Conservation (phyloP, 2,888 invertebrate species). For the Hemicrepidius hirtus region DNA sequence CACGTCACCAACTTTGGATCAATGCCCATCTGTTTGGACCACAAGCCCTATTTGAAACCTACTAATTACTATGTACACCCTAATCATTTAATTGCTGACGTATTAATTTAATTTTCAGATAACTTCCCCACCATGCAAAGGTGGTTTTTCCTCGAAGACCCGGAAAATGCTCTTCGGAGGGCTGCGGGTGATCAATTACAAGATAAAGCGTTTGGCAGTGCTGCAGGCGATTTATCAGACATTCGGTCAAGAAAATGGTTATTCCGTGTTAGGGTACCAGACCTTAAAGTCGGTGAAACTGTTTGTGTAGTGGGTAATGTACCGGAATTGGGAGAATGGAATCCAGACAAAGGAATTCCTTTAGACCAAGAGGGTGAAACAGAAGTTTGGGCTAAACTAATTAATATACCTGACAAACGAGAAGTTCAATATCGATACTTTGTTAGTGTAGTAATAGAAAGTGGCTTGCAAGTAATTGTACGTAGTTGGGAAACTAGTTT, state of each 20-base stretch:
- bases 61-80: no score
- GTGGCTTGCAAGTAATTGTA: slow-evolving; percentile 77
- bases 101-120: slow-evolving; percentile 40
- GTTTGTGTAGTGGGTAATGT: slow-evolving; percentile 83
- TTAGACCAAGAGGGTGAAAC: slow-evolving; percentile 73
- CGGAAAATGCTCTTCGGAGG: slow-evolving; percentile 67
- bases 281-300: slow-evolving; percentile 77
- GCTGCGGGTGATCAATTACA: slow-evolving; percentile 11
- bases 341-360: slow-evolving; percentile 75
- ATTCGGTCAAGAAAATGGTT: slow-evolving; percentile 69
- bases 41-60: no score
- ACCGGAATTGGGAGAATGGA: slow-evolving; percentile 83
- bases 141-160: slow-evolving; percentile 79
- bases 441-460: slow-evolving; percentile 81
- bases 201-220: neutral
- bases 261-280: slow-evolving; percentile 75
- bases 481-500: slow-evolving; percentile 89
- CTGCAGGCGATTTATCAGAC: slow-evolving; percentile 29
- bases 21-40: slow-evolving; percentile 9
- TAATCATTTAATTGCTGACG: slow-evolving; percentile 12
- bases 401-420: slow-evolving; percentile 80
- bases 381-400: slow-evolving; percentile 78
- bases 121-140: slow-evolving; percentile 74
- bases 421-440: slow-evolving; percentile 86
- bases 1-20: slow-evolving; percentile 2